Conservation (phyloP, 1,140 invertebrate genomes). For the Saccostrea glomerata region DNA sequence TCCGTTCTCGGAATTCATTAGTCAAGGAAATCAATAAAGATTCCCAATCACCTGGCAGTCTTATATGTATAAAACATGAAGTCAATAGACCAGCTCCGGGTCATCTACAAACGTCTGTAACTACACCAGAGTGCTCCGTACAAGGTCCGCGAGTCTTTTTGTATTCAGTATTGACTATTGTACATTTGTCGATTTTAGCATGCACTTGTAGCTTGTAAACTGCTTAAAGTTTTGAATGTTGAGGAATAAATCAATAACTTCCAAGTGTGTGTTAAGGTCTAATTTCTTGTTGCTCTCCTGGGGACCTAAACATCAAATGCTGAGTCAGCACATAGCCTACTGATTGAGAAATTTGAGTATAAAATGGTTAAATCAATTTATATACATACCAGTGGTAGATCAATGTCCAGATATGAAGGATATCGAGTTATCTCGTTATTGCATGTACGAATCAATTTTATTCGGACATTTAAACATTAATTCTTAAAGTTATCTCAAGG, state of each 20-base stretch:
- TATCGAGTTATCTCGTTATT: too few relatives aligned
- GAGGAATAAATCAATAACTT: conserved; percentile 5
- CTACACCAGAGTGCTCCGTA: neutral
- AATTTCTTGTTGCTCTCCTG: neutral
- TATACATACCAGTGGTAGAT: too few relatives aligned
- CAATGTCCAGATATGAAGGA: too few relatives aligned
- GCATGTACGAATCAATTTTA: neutral
- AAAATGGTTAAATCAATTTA: too few relatives aligned
- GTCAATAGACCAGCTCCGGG: neutral
- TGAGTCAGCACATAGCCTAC: neutral
- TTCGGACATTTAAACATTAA: neutral
- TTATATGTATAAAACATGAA: neutral
- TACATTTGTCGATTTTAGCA: neutral
- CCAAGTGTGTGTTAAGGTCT: neutral
- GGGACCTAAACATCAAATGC: neutral
- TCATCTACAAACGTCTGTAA: neutral
- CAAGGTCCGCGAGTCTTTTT: neutral
- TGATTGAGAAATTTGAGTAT: neutral
- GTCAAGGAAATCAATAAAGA: neutral
- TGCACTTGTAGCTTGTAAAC: neutral
- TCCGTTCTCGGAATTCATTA: neutral
- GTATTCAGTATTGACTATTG: neutral
- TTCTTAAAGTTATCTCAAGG: too few relatives aligned
- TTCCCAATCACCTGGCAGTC: neutral
- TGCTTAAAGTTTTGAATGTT: neutral